phyloP scores from a whole-genome alignment of 2,888 invertebrate species.

The Stenurella melanura region DNA sequence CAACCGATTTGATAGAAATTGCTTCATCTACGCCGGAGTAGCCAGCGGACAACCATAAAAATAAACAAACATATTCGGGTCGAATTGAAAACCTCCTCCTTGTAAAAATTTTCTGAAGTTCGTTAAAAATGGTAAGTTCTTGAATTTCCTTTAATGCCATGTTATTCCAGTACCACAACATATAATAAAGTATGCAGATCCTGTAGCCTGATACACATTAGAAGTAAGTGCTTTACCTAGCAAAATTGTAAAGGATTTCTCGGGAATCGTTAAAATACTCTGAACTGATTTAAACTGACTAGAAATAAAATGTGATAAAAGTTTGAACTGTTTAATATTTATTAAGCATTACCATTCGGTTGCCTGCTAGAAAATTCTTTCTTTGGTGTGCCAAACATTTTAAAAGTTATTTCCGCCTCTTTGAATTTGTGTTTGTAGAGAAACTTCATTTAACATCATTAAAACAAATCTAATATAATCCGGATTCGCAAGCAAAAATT shows the following conservation, averaged over 20 bases:
- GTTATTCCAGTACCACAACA: too few relatives aligned
- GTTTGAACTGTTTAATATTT: slow-evolving; percentile 45
- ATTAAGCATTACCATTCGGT: slow-evolving; percentile 43
- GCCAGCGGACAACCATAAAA: too few relatives aligned
- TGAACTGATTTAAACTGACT: slow-evolving; percentile 38
- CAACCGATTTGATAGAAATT: too few relatives aligned
- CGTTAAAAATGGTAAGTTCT: too few relatives aligned
- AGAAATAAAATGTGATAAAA: slow-evolving; percentile 42
- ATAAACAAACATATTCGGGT: too few relatives aligned
- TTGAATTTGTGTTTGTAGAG: slow-evolving; percentile 23
- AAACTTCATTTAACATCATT: slow-evolving; percentile 20
- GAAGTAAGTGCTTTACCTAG: slow-evolving; percentile 11
- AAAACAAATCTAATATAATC: slow-evolving; percentile 26
- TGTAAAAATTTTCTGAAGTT: too few relatives aligned
- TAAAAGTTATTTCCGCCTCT: slow-evolving; percentile 35
- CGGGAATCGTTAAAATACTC: slow-evolving; percentile 32
- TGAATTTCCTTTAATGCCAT: too few relatives aligned
- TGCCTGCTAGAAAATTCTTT: slow-evolving; percentile 31
- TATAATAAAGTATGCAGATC: slow-evolving; percentile 14
- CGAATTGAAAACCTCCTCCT: too few relatives aligned
- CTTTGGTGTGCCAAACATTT: slow-evolving; percentile 36
- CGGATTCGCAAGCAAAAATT: slow-evolving; percentile 1
- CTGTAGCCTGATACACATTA: slow-evolving; percentile 13
- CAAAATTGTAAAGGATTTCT: slow-evolving; percentile 27
- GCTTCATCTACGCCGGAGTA: too few relatives aligned